Evolutionary conservation across 2,888 invertebrate genomes (phyloP).

Genomic region (Orchesella flavescens): DNA sequence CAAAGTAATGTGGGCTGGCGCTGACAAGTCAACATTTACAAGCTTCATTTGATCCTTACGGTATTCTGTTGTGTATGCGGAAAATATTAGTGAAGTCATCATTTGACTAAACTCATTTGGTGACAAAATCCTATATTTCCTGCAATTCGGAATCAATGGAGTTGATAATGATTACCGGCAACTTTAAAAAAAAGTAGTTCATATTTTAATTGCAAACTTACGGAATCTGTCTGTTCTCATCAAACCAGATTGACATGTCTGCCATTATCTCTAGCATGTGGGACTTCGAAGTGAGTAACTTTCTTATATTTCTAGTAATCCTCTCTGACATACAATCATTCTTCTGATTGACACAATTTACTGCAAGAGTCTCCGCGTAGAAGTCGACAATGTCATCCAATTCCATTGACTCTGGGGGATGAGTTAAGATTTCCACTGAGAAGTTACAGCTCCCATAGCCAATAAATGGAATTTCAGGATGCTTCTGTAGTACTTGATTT

Average conservation of each 20-base stretch:
- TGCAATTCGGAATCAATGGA: background rate
- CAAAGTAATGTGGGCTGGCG: no score
- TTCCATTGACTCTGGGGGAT: slow-evolving; percentile 43
- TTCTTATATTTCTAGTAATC: slow-evolving; percentile 40
- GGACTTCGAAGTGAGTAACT: slow-evolving; percentile 50
- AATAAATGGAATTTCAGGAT: slow-evolving; percentile 34
- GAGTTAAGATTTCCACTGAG: slow-evolving; percentile 5
- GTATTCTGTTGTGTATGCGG: slow-evolving; percentile 49
- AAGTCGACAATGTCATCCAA: slow-evolving; percentile 59
- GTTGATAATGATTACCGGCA: background rate
- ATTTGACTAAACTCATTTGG: slow-evolving; percentile 57
- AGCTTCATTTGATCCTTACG: background rate
- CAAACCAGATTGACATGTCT: slow-evolving; percentile 37
- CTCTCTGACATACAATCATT: slow-evolving; percentile 36
- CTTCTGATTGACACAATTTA: slow-evolving; percentile 16
- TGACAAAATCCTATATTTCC: slow-evolving; percentile 43
- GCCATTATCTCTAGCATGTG: slow-evolving; percentile 47
- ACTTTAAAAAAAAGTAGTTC: no score
- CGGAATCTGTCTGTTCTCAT: slow-evolving; percentile 42
- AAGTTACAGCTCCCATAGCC: slow-evolving; percentile 57
- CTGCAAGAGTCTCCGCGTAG: slow-evolving; percentile 45
- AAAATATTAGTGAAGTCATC: slow-evolving; percentile 47
- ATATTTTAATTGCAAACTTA: slow-evolving; percentile 41
- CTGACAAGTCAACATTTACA: background rate
- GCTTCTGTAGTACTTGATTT: slow-evolving; percentile 18